These are phyloP conservation scores for Diachasma alloeum DNA, from an alignment of 1,140 invertebrate species.

Conservation along the genomic window DNA sequence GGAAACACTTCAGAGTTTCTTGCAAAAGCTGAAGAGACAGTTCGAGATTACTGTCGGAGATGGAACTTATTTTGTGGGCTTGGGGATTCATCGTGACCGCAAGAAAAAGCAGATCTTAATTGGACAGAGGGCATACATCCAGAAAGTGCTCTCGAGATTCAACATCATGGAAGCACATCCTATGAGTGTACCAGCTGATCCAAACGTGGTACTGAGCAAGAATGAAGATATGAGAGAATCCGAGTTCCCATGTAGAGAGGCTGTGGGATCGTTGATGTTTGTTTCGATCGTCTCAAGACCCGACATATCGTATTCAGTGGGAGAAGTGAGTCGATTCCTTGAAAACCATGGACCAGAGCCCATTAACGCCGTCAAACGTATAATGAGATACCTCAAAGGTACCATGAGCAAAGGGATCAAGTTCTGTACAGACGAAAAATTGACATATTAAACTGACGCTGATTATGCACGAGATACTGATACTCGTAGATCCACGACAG, in stretches of 20 bases:
- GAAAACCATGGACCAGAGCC: neutral
- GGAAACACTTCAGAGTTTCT: too few relatives aligned
- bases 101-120: too few relatives aligned
- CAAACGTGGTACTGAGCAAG: too few relatives aligned
- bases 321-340: neutral
- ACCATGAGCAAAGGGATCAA: neutral
- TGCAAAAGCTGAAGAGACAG: too few relatives aligned
- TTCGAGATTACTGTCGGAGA: too few relatives aligned
- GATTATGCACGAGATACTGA: slow-evolving; percentile 12
- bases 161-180: too few relatives aligned
- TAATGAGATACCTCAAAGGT: neutral
- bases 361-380: slow-evolving; percentile 8
- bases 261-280: slow-evolving; percentile 11
- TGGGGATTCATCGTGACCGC: too few relatives aligned
- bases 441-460: neutral
- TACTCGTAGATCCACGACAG: too few relatives aligned
- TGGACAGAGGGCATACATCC: too few relatives aligned
- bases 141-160: too few relatives aligned
- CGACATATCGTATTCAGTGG: neutral
- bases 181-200: too few relatives aligned
- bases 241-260: neutral
- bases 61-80: too few relatives aligned
- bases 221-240: neutral
- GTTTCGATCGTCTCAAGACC: neutral
- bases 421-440: neutral